These are phyloP conservation scores for Phainopepla nitens DNA, from an alignment of 2,113 vertebrate genomes.

Conservation along the genomic window DNA sequence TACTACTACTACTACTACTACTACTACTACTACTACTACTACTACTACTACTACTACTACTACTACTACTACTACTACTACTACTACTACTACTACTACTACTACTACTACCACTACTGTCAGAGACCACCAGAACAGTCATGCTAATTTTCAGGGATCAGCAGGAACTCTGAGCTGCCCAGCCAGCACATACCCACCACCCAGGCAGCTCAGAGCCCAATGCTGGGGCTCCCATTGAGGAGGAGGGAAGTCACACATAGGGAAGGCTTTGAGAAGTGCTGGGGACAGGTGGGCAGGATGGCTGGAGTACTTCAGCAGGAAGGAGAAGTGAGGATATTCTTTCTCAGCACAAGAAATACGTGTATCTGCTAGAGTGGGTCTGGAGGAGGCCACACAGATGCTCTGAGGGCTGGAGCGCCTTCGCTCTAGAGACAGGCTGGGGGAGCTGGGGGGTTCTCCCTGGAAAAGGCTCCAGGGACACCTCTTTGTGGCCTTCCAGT, in stretches of 20 bases:
- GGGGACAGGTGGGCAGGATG: not conserved
- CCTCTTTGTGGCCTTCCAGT: not conserved
- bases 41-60: no score
- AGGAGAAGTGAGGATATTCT: not conserved
- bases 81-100: no score
- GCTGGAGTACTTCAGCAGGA: not conserved
- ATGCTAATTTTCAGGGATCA: not conserved
- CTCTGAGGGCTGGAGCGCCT: not conserved
- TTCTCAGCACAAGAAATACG: rapidly evolving
- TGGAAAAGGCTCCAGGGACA: not conserved
- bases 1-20: no score
- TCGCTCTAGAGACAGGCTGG: not conserved
- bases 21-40: no score
- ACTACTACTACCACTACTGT: not conserved
- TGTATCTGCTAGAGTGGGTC: not conserved
- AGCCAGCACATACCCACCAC: not conserved
- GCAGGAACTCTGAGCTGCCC: not conserved
- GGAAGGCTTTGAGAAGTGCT: not conserved
- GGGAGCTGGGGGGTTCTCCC: not conserved
- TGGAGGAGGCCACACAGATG: not conserved
- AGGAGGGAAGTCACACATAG: not conserved
- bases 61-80: no score
- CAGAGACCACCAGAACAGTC: not conserved
- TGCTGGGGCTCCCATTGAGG: not conserved
- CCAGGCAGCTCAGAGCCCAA: not conserved